These are phyloP conservation scores for Cyprinodon diabolis DNA, from an alignment of 2,797 vertebrate genomes.

Conservation along the genomic window DNA sequence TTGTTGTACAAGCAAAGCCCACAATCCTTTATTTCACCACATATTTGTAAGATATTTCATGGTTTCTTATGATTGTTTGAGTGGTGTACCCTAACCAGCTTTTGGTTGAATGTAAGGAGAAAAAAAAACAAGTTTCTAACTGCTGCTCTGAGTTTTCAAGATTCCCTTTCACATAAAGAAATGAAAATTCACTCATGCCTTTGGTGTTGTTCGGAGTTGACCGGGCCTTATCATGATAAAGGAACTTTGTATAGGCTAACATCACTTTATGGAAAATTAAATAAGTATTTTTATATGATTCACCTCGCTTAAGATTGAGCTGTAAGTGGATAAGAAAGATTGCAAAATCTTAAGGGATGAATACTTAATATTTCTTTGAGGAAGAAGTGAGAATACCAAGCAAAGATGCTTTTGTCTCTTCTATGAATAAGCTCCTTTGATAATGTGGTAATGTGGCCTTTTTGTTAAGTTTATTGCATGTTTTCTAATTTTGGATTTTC, in stretches of 20 bases:
- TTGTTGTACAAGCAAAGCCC: not conserved
- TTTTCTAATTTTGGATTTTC: too few relatives aligned
- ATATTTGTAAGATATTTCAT: not conserved
- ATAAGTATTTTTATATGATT: too few relatives aligned
- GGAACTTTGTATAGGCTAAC: not conserved
- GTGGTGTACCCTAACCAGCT: not conserved
- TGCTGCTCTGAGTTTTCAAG: not conserved
- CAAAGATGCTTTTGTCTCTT: not conserved
- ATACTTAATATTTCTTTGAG: not conserved
- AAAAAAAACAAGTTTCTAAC: not conserved
- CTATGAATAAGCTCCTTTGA: not conserved
- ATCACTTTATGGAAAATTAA: too few relatives aligned
- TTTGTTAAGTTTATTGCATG: too few relatives aligned
- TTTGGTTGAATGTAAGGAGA: not conserved
- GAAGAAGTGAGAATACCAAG: not conserved
- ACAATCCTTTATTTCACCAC: not conserved
- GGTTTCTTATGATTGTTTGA: not conserved
- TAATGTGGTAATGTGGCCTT: too few relatives aligned
- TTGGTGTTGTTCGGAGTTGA: not conserved
- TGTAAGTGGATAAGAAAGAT: too few relatives aligned
- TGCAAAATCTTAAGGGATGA: not conserved
- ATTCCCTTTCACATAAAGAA: conserved; percentile 1
- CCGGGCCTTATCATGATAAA: not conserved
- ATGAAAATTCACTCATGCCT: not conserved
- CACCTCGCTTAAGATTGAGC: too few relatives aligned